Percentiles rank a stretch among this genome's conserved stretches.
These are phyloP conservation scores for Condylostylus longicornis DNA, from an alignment of 1,140 invertebrate genomes.

Conservation along the genomic window DNA sequence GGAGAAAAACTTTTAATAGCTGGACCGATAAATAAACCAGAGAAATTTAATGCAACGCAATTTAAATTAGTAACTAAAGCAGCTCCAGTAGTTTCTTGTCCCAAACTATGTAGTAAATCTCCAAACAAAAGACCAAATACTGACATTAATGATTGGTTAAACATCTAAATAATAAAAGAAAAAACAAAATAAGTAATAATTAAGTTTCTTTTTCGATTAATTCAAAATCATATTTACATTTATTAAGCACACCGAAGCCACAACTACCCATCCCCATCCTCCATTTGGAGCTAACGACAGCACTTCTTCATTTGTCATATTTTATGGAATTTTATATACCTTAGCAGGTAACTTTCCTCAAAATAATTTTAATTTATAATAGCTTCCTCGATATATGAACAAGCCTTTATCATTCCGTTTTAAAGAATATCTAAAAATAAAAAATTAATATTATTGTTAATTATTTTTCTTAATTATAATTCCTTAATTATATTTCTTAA, in stretches of 20 bases:
- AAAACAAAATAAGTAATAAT: slow-evolving; percentile 4
- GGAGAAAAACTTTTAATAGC: slow-evolving; percentile 45
- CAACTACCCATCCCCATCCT: slow-evolving; percentile 51
- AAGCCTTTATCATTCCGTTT: no score
- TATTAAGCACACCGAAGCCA: slow-evolving; percentile 42
- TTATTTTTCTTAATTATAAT: no score
- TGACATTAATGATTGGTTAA: slow-evolving; percentile 54
- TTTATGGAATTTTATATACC: no score
- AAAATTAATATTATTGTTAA: no score
- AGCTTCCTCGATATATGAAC: no score
- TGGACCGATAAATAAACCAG: slow-evolving; percentile 47
- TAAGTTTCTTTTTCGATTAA: no score
- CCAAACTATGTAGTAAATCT: slow-evolving; percentile 42
- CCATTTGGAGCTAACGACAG: slow-evolving; percentile 46
- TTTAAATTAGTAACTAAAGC: slow-evolving; percentile 52
- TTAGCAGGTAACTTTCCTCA: no score
- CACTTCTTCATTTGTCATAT: no score
- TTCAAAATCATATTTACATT: slow-evolving; percentile 41
- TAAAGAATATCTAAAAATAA: no score
- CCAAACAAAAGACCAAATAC: slow-evolving; percentile 55
- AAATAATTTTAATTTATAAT: no score
- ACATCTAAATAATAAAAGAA: slow-evolving; percentile 40
- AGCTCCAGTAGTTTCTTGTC: slow-evolving; percentile 47
- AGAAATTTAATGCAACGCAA: slow-evolving; percentile 51
- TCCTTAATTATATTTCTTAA: no score